Evolutionary conservation across 2,888 invertebrate species (phyloP).

Genomic region (Mythimna impura): DNA sequence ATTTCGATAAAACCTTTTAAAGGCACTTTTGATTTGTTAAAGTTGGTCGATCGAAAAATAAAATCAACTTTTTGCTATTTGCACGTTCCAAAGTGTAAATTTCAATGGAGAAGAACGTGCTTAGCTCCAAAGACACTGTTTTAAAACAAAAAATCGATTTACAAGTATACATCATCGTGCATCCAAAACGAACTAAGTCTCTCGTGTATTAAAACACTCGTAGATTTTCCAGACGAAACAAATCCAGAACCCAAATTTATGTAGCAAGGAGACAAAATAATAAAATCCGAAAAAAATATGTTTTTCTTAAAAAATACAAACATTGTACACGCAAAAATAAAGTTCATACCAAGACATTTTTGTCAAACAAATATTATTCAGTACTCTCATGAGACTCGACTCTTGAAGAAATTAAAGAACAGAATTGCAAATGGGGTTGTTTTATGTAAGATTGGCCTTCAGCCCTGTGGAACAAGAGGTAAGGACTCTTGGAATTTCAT

Average conservation of each 20-base stretch:
- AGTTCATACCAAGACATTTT: constrained; percentile 39
- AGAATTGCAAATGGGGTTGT: constrained; percentile 48
- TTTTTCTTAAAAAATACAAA: constrained; percentile 8
- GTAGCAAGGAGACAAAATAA: not conserved
- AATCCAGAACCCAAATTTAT: not conserved
- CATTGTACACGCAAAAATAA: constrained; percentile 20
- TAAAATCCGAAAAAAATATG: not conserved
- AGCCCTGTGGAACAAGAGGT: constrained; percentile 27
- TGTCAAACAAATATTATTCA: constrained; percentile 46
- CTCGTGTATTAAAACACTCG: not conserved
- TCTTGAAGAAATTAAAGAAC: constrained; percentile 52
- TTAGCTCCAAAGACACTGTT: no score
- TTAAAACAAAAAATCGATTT: no score
- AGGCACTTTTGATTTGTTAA: no score
- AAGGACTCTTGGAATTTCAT: constrained; percentile 52
- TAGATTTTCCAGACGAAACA: not conserved
- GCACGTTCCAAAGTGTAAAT: no score
- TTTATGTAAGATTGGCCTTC: constrained; percentile 33
- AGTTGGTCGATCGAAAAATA: no score
- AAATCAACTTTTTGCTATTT: no score
- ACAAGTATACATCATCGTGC: no score
- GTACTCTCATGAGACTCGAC: constrained; percentile 23
- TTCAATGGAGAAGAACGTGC: no score
- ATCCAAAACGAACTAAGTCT: no score
- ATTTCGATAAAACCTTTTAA: no score